Base-by-base conservation (phyloP, 2,113 vertebrate species). In the Rhombomys opimus region DNA sequence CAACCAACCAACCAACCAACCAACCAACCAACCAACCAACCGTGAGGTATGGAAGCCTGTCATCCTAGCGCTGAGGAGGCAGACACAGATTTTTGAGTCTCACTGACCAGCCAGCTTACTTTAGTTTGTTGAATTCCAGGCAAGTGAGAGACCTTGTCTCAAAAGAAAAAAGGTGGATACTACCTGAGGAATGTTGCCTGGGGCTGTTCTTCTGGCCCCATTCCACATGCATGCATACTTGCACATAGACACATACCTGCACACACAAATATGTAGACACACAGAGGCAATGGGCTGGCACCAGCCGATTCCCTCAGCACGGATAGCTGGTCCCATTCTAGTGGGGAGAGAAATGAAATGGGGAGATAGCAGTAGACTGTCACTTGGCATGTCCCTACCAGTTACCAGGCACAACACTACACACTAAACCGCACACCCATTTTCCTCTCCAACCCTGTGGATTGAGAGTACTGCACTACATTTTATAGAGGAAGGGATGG, bases 241-340 rank as follows among this genome's bases (percentile, higher is more conserved):
- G n/a, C 82, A 65, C 7, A 14, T 4, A 9, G n/a, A 27, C 35
- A 38, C 32, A n/a, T 5, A 54, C 50, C 7, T 18, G 27, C 18
- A 35, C 52, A 82, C n/a, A 82, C 57, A 38, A 25, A 41, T 32
- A 41, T 18, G 3, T 1, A 65, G 38, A 46, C 1, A 35, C 38
- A 46, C 38, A 25, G 90, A 88, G 84, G 63, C n/a, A 59, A 81
- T 3, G 1, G 10, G 46, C 12, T 35, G 89, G 84, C 54, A 52
- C 14, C 41, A 35, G 3, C 30, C 10, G 70, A 35, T 13, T 2
- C 38, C 7, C 27, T 54, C 0, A 8, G 30, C 22, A 11, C 8
- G 25, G 35, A 38, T 1, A 77, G 38, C 70, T 32, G 30, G 50
- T 91, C 46, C n/a, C 57, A 54, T 38, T 87, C 5, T 67, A 35